Percentiles rank a stretch among this genome's conserved stretches.
Conservation (phyloP, 2,113 vertebrate genomes). For the Euleptes europaea region DNA sequence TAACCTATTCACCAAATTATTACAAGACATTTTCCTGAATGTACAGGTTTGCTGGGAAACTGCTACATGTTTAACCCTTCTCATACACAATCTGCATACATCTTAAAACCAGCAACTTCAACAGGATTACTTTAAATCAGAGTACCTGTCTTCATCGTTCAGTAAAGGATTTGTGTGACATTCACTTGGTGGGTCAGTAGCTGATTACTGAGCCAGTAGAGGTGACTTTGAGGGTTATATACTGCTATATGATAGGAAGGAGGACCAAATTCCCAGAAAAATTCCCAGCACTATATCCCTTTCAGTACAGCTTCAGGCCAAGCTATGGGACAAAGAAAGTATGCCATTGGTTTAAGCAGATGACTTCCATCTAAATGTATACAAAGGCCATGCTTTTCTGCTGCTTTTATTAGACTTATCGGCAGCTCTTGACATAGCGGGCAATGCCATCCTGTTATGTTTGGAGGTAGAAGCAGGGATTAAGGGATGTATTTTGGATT, state of each 20-base stretch:
- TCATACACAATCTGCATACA: neutral
- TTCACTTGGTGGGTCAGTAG: neutral
- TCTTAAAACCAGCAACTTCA: neutral
- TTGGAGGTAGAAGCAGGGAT: too few relatives aligned
- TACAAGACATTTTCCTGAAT: neutral
- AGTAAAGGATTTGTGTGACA: neutral
- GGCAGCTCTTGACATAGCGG: too few relatives aligned
- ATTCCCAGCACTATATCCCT: too few relatives aligned
- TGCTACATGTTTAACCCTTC: neutral
- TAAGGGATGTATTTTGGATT: too few relatives aligned
- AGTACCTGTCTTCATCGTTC: neutral
- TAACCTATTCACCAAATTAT: neutral
- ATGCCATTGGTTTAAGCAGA: too few relatives aligned
- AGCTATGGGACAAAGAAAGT: too few relatives aligned
- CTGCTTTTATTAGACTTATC: too few relatives aligned
- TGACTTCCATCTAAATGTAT: too few relatives aligned
- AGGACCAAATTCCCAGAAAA: too few relatives aligned
- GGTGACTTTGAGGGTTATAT: neutral
- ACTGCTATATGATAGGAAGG: neutral
- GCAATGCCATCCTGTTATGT: too few relatives aligned
- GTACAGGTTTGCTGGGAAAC: neutral
- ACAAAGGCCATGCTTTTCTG: too few relatives aligned
- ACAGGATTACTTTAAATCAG: neutral
- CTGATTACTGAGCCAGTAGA: neutral
- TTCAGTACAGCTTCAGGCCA: too few relatives aligned